These are phyloP conservation scores for Candoia aspera DNA, from an alignment of 2,113 vertebrate genomes.

Conservation along the genomic window DNA sequence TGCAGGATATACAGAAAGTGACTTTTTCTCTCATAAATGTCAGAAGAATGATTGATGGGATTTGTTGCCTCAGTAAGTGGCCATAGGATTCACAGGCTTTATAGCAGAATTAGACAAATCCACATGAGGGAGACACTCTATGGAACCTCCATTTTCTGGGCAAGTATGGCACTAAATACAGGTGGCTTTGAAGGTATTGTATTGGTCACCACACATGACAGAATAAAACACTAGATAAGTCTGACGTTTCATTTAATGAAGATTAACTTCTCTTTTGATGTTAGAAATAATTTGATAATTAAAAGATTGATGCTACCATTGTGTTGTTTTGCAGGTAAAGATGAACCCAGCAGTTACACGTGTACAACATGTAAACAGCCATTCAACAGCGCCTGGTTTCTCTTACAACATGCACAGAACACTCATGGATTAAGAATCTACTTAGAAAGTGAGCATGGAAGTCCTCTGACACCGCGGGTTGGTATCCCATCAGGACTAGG, in stretches of 20 bases:
- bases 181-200: background rate
- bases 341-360: constrained; percentile 98
- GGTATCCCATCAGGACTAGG: constrained; percentile 94
- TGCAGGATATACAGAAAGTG: background rate
- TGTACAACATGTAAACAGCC: constrained; percentile 99
- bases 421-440: constrained; percentile 99
- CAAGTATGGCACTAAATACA: background rate
- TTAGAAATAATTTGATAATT: constrained; percentile 16
- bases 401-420: constrained; percentile 99
- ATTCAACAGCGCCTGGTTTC: constrained; percentile 98
- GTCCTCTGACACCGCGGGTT: constrained; percentile 97
- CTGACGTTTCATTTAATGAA: background rate
- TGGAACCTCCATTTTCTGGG: background rate
- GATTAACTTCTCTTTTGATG: background rate
- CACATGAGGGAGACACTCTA: background rate
- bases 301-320: constrained; percentile 78
- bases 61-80: background rate
- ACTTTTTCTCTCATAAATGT: background rate
- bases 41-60: background rate
- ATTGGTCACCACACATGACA: background rate
- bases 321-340: constrained; percentile 92
- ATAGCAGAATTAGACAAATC: background rate
- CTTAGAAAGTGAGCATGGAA: constrained; percentile 98
- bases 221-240: background rate
- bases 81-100: background rate